Base-by-base conservation (phyloP, 2,113 vertebrate species). In the Cryptomyrus ogoouensis region DNA sequence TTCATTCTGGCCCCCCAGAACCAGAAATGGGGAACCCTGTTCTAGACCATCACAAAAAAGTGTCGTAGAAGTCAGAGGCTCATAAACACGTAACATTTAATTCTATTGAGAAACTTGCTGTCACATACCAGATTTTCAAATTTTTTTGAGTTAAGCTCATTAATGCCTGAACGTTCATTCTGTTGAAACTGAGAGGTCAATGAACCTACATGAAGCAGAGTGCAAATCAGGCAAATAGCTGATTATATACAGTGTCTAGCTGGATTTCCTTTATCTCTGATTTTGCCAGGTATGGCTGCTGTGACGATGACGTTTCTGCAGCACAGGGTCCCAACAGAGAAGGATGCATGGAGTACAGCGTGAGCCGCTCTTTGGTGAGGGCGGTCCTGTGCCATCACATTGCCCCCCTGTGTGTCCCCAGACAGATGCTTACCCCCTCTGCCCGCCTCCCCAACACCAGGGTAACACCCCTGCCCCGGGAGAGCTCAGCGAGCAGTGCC, bases 211-310 rank as follows among this genome's bases (percentile, higher is more conserved):
- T 2, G 31, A 77, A 39, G 31, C 10, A 39, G 12, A 52, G 5
- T 77, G 10, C 62, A 27, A 66, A 66, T 0, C 24, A 66, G 13
- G 13, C 27, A 70, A 27, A 46, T 24, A 83, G 5, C 50, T 19
- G 35, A 46, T 19, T 50, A 74, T 85, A 84, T 8, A 85, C 53
- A 90, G 91, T 91, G 91, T 90, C 15, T 35, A 12, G 9, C 35
- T 62, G 21, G 24, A 44, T 56, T 53, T 70, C 27, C 0, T 49
- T 21, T 89, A 44, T 92, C 12, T 90, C 3, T 47, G 50, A 42
- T 77, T 86, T 66, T 66, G 31, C 49, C 91, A 99, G 98, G 93
- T 97, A 96, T 0, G 97, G 98, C 39, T 99, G 98, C 94, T 99
- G 98, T 91, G 93, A 93, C 3, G 97, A 99, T 8, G 96, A 97